Conservation (phyloP, 1,140 invertebrate species). For the honey bee (Apis mellifera) region Amel_HAv3.1 CM009941.2:12207001-12207500, state of each 20-base stretch:
- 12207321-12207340: neutral
- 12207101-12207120: slow-evolving; percentile 21
- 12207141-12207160: neutral
- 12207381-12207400: slow-evolving; percentile 9
- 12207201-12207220: slow-evolving; percentile 32
- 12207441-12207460: slow-evolving; percentile 33
- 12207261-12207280: neutral
- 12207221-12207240: slow-evolving; percentile 5
- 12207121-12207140: neutral
- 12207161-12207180: slow-evolving; percentile 11
- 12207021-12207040: slow-evolving; percentile 17
- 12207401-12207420: neutral
- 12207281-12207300: neutral
- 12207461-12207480: slow-evolving; percentile 40
- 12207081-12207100: slow-evolving; percentile 23
- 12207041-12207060: slow-evolving; percentile 38
- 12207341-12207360: neutral
- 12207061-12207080: slow-evolving; percentile 32
- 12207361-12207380: neutral
- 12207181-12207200: slow-evolving; percentile 42
- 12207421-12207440: slow-evolving; percentile 12
- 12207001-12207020: slow-evolving; percentile 26
- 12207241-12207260: neutral
- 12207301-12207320: neutral
- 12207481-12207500: slow-evolving; percentile 61